A percentile compares a stretch with the other conserved stretches of the same genome.
Evolutionary conservation across 2,797 vertebrate species (phyloP).

Genomic region (Peromyscus aztecus): DNA sequence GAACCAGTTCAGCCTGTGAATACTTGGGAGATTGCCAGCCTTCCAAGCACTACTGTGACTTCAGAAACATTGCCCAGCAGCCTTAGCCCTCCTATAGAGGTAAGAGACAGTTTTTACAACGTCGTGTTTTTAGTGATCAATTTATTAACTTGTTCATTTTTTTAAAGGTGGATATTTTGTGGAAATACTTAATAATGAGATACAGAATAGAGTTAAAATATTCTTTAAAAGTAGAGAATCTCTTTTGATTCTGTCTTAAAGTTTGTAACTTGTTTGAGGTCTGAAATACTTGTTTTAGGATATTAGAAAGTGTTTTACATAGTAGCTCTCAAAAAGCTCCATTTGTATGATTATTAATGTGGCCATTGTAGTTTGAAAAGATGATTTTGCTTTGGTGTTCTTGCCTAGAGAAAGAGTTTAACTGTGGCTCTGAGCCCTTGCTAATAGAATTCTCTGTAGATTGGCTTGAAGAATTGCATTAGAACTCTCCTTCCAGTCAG

Average conservation of each 20-base stretch:
- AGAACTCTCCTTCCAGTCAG: constrained; percentile 31
- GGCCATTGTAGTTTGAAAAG: constrained; percentile 61
- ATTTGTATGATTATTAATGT: constrained; percentile 59
- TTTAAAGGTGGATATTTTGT: constrained; percentile 45
- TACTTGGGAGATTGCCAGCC: constrained; percentile 97
- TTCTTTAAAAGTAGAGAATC: constrained; percentile 58
- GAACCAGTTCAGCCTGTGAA: constrained; percentile 92
- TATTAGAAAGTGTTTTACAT: constrained; percentile 41
- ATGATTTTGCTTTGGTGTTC: constrained; percentile 53
- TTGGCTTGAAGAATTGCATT: constrained; percentile 54
- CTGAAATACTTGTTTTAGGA: constrained; percentile 61
- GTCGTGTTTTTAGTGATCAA: constrained; percentile 31
- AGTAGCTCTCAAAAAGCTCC: neutral
- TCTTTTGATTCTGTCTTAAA: constrained; percentile 22
- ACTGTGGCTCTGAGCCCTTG: constrained; percentile 13
- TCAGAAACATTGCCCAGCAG: constrained; percentile 95
- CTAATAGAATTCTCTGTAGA: constrained; percentile 42
- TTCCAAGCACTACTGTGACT: constrained; percentile 94
- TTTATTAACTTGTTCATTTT: constrained; percentile 45
- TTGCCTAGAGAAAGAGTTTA: constrained; percentile 52
- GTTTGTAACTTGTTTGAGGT: constrained; percentile 37
- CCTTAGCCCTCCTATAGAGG: constrained; percentile 96
- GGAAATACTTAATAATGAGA: constrained; percentile 42
- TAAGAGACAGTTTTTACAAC: constrained; percentile 82
- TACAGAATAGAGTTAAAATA: constrained; percentile 60